Conservation (phyloP, 2,113 vertebrate species). For the Myotis lucifugus region DNA sequence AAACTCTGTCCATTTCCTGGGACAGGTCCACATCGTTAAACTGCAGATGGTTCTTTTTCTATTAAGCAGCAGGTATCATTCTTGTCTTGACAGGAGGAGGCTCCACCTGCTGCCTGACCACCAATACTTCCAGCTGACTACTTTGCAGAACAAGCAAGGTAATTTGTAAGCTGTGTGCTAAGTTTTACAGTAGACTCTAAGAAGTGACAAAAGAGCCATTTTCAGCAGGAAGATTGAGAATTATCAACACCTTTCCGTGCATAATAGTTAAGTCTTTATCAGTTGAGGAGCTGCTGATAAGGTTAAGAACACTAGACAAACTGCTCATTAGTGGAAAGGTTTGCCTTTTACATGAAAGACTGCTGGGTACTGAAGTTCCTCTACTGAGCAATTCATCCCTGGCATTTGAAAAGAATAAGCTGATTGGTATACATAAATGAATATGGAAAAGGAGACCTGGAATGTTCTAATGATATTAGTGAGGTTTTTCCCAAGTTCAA, state of each 20-base stretch:
- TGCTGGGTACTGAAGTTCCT: constrained; percentile 88
- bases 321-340: constrained; percentile 91
- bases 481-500: constrained; percentile 68
- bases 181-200: constrained; percentile 86
- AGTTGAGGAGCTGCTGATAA: constrained; percentile 90
- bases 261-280: constrained; percentile 91
- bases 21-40: constrained; percentile 83
- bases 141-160: constrained; percentile 84
- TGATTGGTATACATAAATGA: constrained; percentile 85
- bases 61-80: constrained; percentile 85
- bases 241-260: constrained; percentile 90
- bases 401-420: constrained; percentile 87
- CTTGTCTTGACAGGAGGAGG: constrained; percentile 85
- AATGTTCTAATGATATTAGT: constrained; percentile 77
- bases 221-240: constrained; percentile 90
- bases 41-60: constrained; percentile 83
- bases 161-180: constrained; percentile 88
- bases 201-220: constrained; percentile 87
- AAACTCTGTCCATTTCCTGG: constrained; percentile 73
- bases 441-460: constrained; percentile 82
- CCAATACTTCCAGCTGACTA: constrained; percentile 86
- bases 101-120: constrained; percentile 84
- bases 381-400: constrained; percentile 87
- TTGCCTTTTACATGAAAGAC: constrained; percentile 90
- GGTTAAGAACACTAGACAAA: constrained; percentile 92